These are phyloP conservation scores for Sapayoa aenigma DNA, from an alignment of 2,113 vertebrate genomes.

Conservation along the genomic window DNA sequence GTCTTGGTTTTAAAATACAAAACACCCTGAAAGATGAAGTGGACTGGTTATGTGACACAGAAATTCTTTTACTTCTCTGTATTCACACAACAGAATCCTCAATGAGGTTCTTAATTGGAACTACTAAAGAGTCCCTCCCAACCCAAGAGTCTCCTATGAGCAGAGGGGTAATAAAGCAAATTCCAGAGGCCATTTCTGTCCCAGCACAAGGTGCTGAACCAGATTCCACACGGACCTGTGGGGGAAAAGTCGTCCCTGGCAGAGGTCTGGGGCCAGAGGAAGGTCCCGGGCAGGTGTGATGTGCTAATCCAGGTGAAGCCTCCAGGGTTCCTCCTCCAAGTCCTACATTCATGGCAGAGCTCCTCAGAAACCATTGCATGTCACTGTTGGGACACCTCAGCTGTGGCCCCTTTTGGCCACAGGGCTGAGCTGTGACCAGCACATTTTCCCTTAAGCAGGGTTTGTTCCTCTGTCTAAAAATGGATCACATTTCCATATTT, in stretches of 20 bases:
- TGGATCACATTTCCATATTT: background rate
- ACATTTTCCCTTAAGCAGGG: background rate
- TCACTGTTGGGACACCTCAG: background rate
- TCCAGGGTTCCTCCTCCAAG: no score
- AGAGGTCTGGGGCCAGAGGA: no score
- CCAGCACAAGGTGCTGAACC: background rate
- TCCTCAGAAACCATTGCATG: background rate
- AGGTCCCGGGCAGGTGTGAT: no score
- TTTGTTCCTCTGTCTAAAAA: background rate
- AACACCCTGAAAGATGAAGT: background rate
- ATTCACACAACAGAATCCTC: background rate
- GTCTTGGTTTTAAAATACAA: background rate
- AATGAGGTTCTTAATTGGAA: background rate
- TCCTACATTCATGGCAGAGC: background rate
- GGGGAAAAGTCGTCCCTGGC: background rate
- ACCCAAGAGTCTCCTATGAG: background rate
- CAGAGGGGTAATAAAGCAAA: background rate
- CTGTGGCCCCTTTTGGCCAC: background rate
- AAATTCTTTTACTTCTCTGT: background rate
- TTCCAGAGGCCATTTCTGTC: background rate
- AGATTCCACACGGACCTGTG: background rate
- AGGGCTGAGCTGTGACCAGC: background rate
- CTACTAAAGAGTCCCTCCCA: background rate
- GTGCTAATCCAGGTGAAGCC: no score
- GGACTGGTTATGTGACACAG: background rate